Conservation (phyloP, 2,113 vertebrate species). For the Pavo muticus region DNA sequence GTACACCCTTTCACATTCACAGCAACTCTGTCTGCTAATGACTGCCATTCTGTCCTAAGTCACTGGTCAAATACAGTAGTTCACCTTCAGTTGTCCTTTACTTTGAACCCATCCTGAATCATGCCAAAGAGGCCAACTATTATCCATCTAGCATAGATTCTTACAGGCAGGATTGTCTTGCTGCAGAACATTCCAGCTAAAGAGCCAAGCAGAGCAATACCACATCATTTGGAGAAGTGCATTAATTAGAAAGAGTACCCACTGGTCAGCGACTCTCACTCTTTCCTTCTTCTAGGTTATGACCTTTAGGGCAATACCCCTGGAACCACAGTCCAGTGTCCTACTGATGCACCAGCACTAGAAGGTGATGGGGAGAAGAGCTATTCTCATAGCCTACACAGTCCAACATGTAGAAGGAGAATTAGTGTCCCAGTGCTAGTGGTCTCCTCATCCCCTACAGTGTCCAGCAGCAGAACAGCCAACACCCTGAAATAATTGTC, state of each 20-base stretch:
- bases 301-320: background rate
- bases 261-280: background rate
- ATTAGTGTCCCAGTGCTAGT: background rate
- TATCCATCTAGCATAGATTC: background rate
- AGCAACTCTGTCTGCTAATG: background rate
- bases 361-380: background rate
- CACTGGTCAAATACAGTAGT: background rate
- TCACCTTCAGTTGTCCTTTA: conserved; percentile 19
- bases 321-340: background rate
- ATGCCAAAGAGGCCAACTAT: background rate
- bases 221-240: background rate
- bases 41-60: background rate
- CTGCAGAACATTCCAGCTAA: background rate
- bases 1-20: background rate
- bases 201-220: background rate
- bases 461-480: background rate
- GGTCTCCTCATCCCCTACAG: background rate
- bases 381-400: background rate
- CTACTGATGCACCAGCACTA: background rate
- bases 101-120: background rate
- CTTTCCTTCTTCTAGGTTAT: background rate
- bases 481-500: background rate
- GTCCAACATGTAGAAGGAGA: background rate
- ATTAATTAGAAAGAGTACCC: background rate
- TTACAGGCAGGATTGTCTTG: background rate